These are phyloP conservation scores for Apistogramma diplotaenia DNA, from an alignment of 2,113 vertebrate genomes.

Conservation along the genomic window DNA sequence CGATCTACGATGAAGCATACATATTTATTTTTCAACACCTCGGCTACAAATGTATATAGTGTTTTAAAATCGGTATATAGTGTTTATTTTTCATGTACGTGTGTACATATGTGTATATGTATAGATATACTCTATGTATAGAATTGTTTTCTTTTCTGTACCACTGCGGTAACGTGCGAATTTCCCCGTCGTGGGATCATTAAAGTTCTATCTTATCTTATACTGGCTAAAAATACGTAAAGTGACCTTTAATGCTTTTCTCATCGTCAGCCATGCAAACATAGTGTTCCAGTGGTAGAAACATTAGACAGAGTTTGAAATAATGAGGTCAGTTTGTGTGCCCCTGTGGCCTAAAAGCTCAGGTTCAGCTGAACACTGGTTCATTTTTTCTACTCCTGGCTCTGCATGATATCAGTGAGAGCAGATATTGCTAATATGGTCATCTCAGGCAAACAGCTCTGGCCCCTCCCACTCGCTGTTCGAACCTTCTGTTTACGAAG, in stretches of 20 bases:
- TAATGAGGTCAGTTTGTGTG: neutral
- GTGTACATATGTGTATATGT: no score
- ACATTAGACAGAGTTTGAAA: neutral
- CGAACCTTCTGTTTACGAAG: neutral
- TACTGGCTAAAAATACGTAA: neutral
- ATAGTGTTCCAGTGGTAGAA: neutral
- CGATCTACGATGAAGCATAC: neutral
- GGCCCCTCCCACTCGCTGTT: neutral
- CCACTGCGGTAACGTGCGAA: no score
- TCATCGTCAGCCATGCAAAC: neutral
- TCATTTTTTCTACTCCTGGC: neutral
- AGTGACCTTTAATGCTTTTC: neutral
- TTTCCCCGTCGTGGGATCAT: no score
- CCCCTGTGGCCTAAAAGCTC: neutral
- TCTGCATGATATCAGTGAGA: neutral
- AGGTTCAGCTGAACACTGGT: neutral
- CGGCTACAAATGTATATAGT: no score
- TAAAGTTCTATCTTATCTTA: no score
- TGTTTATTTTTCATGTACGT: no score
- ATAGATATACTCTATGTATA: no score
- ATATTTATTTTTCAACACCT: no score
- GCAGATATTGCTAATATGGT: neutral
- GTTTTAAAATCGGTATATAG: no score
- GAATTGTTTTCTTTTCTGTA: no score
- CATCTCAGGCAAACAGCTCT: neutral